Evolutionary conservation across 2,888 invertebrate genomes (phyloP), one percentile per base, ranked within the genome.

Genomic region (Blastobasis lacticolella): DNA sequence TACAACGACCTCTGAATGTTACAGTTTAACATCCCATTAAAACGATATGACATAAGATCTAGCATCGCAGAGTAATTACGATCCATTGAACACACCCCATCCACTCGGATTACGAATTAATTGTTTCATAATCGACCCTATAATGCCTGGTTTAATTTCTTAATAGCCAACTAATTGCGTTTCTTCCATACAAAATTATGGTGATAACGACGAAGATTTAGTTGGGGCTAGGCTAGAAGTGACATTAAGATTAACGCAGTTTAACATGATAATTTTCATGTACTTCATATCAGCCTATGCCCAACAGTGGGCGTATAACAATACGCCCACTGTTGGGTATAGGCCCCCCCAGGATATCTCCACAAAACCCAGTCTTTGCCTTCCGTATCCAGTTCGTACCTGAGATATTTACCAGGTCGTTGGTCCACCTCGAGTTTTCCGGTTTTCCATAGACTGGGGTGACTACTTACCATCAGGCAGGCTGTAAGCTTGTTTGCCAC

Each of bases 101-200:
- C 41, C 5, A 37, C 10, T 23, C 7, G 10, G 49, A 52, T 52
- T 52, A 48, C 47, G 37, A 37, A 38, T 5, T 53, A 53, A 53
- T 53, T 50, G 53, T 53, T 50, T 45, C 45, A 38, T 53, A 53
- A 53, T 50, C 45, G 37, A 45, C 46, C 37, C 46, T 50, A 46
- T 53, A 48, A 49, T 50, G 42, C 48, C 38, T 42, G 46, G 37
- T 49, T 48, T 50, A 53, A 53, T 53, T 53, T 50, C 50, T 53
- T 53, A 50, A 53, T 53, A 50, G 53, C 53, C 50, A 48, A 50
- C 50, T 53, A 53, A 53, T 53, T 53, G 48, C 50, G 38, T 43
- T 38, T 37, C 45, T 45, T 41, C 42, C 45, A 9, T 45, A 50
- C 48, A 41, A 50, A 50, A 50, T 50, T 46, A 53, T 50, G 46